Percentiles rank a stretch among this genome's conserved stretches.
Evolutionary conservation across 2,797 vertebrate species (phyloP).

Genomic region (Chaetodon trifasciatus): DNA sequence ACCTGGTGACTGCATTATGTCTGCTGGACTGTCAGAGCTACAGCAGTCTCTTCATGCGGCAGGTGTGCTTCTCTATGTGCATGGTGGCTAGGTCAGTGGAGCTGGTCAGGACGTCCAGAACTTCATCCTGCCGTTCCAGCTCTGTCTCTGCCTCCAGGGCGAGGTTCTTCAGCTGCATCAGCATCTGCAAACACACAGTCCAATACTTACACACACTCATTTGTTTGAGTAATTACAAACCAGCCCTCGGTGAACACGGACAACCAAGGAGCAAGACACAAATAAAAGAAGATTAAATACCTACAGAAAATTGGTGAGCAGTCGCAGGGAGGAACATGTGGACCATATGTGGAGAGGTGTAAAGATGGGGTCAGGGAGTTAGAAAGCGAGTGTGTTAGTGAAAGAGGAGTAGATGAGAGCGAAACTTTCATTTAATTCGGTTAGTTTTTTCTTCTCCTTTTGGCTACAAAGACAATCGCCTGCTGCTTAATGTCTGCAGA

Average conservation of each 20-base stretch:
- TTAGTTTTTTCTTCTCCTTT: background rate
- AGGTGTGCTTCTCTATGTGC: conserved; percentile 90
- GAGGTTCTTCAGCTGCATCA: conserved; percentile 92
- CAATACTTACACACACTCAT: conserved; percentile 1
- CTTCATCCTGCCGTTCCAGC: conserved; percentile 93
- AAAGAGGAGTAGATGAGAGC: conserved; percentile 4
- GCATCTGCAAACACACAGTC: conserved; percentile 84
- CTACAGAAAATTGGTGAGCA: conserved; percentile 3
- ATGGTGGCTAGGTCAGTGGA: conserved; percentile 88
- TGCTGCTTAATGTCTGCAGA: conserved; percentile 33
- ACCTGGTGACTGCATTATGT: background rate
- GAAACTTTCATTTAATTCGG: conserved; percentile 17
- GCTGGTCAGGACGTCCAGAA: conserved; percentile 87
- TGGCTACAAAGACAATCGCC: conserved; percentile 11
- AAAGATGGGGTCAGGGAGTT: conserved; percentile 50
- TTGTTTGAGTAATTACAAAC: conserved; percentile 45
- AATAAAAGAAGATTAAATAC: conserved; percentile 40
- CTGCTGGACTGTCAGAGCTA: conserved; percentile 69
- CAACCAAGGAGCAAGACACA: conserved; percentile 46
- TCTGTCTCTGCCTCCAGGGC: conserved; percentile 92
- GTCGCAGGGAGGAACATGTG: conserved; percentile 25
- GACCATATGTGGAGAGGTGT: conserved; percentile 45
- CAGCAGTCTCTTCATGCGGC: conserved; percentile 89
- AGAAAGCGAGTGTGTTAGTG: conserved; percentile 21
- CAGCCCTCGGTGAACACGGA: conserved; percentile 12